Percentiles rank a stretch among this genome's conserved stretches.
Conservation (phyloP, 2,113 vertebrate species). For the Carassius gibelio region DNA sequence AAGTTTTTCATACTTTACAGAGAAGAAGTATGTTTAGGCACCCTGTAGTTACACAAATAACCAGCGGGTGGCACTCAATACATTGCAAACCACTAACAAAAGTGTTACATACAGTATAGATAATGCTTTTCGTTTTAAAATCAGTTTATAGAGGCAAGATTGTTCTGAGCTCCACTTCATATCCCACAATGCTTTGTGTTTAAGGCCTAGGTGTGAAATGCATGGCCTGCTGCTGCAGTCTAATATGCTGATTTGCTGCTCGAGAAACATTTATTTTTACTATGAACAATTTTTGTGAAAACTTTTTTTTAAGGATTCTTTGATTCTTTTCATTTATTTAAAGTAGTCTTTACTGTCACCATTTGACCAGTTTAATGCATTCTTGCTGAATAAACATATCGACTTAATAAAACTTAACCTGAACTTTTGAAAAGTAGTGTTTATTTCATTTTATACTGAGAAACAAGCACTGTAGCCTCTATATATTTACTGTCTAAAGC, state of each 20-base stretch:
- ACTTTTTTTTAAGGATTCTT: background rate
- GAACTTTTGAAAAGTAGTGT: background rate
- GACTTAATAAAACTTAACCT: background rate
- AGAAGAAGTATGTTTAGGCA: background rate
- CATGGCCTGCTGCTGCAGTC: background rate
- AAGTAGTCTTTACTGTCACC: background rate
- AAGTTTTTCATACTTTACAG: background rate
- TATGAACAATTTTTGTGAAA: background rate
- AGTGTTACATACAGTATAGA: background rate
- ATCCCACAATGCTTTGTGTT: background rate
- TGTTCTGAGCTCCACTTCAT: background rate
- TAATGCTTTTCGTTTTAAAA: background rate
- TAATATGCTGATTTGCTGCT: background rate
- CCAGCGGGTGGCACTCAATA: constrained; percentile 54
- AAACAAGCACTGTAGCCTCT: background rate
- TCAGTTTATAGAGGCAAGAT: background rate
- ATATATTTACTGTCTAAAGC: background rate
- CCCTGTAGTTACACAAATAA: constrained; percentile 5
- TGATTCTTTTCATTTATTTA: background rate
- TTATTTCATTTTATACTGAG: background rate
- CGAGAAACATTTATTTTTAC: background rate
- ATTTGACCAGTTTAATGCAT: background rate
- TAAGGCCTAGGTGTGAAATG: no score
- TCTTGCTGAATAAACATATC: background rate
- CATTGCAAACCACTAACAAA: background rate